These are phyloP conservation scores for Lottia scabra DNA, from an alignment of 2,888 invertebrate species.

Conservation along the genomic window DNA sequence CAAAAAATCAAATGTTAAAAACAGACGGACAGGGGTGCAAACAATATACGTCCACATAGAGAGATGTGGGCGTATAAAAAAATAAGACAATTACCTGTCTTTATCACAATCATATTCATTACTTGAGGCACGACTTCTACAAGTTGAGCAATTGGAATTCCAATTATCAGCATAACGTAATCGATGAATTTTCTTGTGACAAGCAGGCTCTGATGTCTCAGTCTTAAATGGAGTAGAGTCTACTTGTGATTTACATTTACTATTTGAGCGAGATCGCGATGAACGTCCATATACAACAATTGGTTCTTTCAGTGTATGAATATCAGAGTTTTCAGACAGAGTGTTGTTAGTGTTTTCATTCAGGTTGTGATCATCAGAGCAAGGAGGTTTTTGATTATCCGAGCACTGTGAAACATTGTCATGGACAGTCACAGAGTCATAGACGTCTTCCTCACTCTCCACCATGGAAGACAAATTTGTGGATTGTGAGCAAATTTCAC, in stretches of 20 bases:
- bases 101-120: slow-evolving; percentile 45
- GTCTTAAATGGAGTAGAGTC: neutral
- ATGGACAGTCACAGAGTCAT: slow-evolving; percentile 6
- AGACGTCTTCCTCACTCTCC: slow-evolving; percentile 12
- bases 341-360: neutral
- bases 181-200: slow-evolving; percentile 18
- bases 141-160: slow-evolving; percentile 40
- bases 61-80: too few relatives aligned
- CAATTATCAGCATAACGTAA: slow-evolving; percentile 34
- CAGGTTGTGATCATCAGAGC: neutral
- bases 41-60: too few relatives aligned
- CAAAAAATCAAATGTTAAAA: too few relatives aligned
- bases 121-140: slow-evolving; percentile 30
- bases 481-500: neutral
- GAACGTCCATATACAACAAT: neutral
- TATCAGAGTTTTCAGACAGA: neutral
- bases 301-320: neutral
- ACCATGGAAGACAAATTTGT: neutral
- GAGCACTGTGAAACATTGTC: too few relatives aligned
- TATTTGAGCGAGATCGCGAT: neutral
- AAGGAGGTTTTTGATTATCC: neutral
- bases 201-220: neutral
- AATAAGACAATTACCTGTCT: slow-evolving; percentile 37
- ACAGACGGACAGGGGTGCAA: too few relatives aligned
- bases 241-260: neutral